Evolutionary conservation across 2,113 vertebrate species (phyloP).

Genomic region (Malurus alboscapulatus): DNA sequence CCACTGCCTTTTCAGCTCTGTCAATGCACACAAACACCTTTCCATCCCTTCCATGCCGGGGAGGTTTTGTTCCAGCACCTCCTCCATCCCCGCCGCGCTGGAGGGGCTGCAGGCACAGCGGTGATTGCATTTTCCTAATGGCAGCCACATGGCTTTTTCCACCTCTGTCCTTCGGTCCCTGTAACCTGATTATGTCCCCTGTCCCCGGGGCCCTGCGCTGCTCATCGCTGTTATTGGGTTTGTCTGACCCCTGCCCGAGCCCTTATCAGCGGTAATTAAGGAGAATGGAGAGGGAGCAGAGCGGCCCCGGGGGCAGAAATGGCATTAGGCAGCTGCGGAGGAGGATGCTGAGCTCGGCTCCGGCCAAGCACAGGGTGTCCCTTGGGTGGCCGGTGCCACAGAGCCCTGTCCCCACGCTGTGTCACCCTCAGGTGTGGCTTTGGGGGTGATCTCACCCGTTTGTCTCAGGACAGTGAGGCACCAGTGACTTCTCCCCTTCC

Average conservation of each 20-base stretch:
- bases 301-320: background rate
- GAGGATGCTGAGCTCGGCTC: background rate
- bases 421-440: background rate
- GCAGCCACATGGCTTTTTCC: constrained; percentile 4
- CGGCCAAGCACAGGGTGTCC: background rate
- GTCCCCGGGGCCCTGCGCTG: too few relatives aligned
- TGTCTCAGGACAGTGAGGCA: rapidly evolving
- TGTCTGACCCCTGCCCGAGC: background rate
- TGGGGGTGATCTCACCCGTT: rapidly evolving
- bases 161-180: background rate
- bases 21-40: background rate
- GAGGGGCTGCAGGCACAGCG: background rate
- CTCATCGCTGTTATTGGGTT: too few relatives aligned
- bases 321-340: background rate
- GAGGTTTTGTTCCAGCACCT: background rate
- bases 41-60: background rate
- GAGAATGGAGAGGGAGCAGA: constrained; percentile 5
- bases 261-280: constrained; percentile 33
- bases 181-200: background rate
- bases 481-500: rapidly evolving
- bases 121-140: constrained; percentile 44
- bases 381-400: background rate
- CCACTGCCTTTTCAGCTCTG: background rate
- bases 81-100: rapidly evolving
- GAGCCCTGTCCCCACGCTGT: background rate